Conservation (phyloP, 1,140 invertebrate genomes). For the Venturia canescens region DNA sequence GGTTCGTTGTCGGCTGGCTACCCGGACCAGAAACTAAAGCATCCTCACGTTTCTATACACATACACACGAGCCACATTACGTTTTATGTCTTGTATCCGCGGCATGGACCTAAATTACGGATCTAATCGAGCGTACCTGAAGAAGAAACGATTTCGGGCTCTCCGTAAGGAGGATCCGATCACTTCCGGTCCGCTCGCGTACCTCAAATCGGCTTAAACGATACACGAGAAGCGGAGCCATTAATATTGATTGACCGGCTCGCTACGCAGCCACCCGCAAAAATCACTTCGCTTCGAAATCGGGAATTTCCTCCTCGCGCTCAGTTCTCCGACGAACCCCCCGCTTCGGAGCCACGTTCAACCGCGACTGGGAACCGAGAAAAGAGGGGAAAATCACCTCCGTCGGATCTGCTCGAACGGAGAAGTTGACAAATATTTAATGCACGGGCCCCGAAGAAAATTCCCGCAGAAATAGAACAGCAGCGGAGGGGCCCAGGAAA, state of each 20-base stretch:
- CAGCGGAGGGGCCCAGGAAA: neutral
- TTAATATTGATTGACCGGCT: neutral
- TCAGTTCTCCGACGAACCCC: no score
- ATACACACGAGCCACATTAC: slow-evolving; percentile 4
- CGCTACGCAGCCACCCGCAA: no score
- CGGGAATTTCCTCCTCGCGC: no score
- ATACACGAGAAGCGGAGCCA: neutral
- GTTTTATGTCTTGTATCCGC: slow-evolving; percentile 16
- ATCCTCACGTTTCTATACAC: neutral
- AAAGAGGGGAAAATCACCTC: no score
- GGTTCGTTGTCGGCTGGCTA: slow-evolving; percentile 49
- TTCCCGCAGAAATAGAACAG: neutral
- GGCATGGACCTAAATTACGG: slow-evolving; percentile 39
- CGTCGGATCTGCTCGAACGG: no score
- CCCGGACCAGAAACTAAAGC: slow-evolving; percentile 26
- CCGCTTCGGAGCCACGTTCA: no score
- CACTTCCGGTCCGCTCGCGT: slow-evolving; percentile 33
- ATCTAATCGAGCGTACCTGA: slow-evolving; percentile 33
- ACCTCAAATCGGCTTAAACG: neutral
- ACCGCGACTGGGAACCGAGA: no score
- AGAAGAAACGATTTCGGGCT: slow-evolving; percentile 3
- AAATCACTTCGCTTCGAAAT: no score
- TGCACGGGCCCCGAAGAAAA: neutral
- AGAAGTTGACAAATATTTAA: no score
- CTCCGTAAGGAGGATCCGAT: neutral